phyloP scores from a whole-genome alignment of 2,113 vertebrate genomes.

The Piliocolobus tephrosceles region DNA sequence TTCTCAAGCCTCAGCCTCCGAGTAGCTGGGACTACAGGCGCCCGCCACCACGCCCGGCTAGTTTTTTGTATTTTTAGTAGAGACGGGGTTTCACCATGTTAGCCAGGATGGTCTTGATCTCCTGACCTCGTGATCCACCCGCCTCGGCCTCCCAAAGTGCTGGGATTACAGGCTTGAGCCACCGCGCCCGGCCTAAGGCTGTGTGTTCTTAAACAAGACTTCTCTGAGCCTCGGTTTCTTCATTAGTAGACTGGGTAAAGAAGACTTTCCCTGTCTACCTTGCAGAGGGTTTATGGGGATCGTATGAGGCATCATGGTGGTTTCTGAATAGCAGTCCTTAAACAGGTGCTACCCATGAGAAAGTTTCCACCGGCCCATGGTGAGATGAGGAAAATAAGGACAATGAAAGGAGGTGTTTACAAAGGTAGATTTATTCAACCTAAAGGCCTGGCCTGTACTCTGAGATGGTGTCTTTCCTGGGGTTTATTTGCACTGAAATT shows the following conservation, averaged over 20 bases:
- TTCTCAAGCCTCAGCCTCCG: too few species aligned
- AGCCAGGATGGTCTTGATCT: too few species aligned
- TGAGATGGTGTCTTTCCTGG: background rate
- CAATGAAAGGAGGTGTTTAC: background rate
- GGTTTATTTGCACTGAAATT: background rate
- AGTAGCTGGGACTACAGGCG: too few species aligned
- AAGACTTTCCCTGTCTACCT: background rate
- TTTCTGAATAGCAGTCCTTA: background rate
- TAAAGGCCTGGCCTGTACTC: background rate
- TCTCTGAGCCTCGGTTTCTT: background rate
- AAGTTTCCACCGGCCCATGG: background rate
- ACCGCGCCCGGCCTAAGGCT: background rate
- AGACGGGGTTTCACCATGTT: too few species aligned
- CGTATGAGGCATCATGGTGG: background rate
- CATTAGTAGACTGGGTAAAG: background rate
- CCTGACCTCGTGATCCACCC: too few species aligned
- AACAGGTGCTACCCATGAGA: background rate
- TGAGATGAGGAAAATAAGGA: background rate
- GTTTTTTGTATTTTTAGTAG: too few species aligned
- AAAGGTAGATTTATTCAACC: background rate
- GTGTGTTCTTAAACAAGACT: background rate
- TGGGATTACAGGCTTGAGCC: too few species aligned
- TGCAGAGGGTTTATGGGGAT: background rate
- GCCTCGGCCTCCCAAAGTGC: too few species aligned
- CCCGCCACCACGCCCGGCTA: too few species aligned